These are phyloP conservation scores for Hermaeophaga mercurialis DNA, from an alignment of 2,888 invertebrate genomes.

Conservation along the genomic window DNA sequence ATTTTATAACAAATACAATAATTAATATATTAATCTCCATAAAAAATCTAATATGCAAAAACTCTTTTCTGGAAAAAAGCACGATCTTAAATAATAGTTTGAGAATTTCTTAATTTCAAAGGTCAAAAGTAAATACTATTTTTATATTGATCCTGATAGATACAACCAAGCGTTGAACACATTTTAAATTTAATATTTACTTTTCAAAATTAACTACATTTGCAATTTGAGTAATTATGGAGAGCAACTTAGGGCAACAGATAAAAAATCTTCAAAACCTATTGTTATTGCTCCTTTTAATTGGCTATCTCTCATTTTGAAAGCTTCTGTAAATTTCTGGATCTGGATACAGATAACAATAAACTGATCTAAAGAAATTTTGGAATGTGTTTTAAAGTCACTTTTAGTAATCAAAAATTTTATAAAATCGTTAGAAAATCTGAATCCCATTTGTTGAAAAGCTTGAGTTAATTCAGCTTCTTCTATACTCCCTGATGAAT, in stretches of 20 bases:
- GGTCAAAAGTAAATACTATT: too few relatives aligned
- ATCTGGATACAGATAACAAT: constrained; percentile 89
- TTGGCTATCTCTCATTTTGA: constrained; percentile 77
- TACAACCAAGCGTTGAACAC: too few relatives aligned
- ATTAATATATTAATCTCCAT: too few relatives aligned
- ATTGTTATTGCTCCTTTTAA: constrained; percentile 83
- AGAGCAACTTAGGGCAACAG: constrained; percentile 78
- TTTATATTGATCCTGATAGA: too few relatives aligned
- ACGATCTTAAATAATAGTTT: too few relatives aligned
- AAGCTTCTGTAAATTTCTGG: constrained; percentile 87
- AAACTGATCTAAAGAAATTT: constrained; percentile 83
- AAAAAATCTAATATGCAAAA: too few relatives aligned
- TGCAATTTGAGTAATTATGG: too few relatives aligned
- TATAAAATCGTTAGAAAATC: constrained; percentile 79
- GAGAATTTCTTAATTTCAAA: too few relatives aligned
- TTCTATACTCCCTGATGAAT: constrained; percentile 84
- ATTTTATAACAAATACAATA: too few relatives aligned
- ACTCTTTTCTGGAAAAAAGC: too few relatives aligned
- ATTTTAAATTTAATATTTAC: too few relatives aligned
- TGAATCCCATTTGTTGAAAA: constrained; percentile 86
- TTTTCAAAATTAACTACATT: too few relatives aligned
- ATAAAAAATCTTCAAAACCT: constrained; percentile 89
- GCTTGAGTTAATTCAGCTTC: constrained; percentile 79
- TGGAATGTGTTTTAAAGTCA: constrained; percentile 66
- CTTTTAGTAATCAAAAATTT: constrained; percentile 72